Percentiles rank a stretch among this genome's conserved stretches.
Evolutionary conservation across 2,113 vertebrate genomes (phyloP).

Genomic region (Bettongia penicillata): DNA sequence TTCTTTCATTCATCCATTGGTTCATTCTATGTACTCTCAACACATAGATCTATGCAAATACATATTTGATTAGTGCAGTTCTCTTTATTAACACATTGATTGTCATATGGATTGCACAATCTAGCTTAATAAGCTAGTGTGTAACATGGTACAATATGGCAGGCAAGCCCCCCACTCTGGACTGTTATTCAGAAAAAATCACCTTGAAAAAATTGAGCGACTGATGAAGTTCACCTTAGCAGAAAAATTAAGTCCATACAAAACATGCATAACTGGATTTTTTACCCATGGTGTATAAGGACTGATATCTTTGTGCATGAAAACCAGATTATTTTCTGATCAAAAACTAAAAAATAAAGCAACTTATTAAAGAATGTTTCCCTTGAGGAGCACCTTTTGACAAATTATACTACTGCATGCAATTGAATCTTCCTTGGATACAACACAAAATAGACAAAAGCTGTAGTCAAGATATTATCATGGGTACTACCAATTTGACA

Average conservation of each 20-base stretch:
- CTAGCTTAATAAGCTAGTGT: not conserved
- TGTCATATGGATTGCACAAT: not conserved
- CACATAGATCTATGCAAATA: not conserved
- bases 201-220: too few species aligned
- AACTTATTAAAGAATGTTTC: not conserved
- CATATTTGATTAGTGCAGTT: not conserved
- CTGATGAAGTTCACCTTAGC: too few species aligned
- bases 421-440: conserved; percentile 28
- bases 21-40: too few species aligned
- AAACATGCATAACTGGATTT: too few species aligned
- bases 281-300: too few species aligned
- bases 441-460: not conserved
- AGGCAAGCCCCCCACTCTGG: not conserved
- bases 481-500: not conserved
- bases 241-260: too few species aligned
- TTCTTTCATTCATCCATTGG: not conserved
- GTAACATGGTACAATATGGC: not conserved
- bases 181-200: not conserved
- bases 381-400: not conserved
- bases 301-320: not conserved
- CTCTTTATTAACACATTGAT: not conserved
- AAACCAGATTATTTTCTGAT: not conserved
- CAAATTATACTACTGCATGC: not conserved
- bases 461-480: conserved; percentile 1
- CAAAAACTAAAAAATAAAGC: not conserved